These are phyloP conservation scores for Lamellibrachia columna DNA, from an alignment of 2,888 invertebrate genomes.

Conservation along the genomic window DNA sequence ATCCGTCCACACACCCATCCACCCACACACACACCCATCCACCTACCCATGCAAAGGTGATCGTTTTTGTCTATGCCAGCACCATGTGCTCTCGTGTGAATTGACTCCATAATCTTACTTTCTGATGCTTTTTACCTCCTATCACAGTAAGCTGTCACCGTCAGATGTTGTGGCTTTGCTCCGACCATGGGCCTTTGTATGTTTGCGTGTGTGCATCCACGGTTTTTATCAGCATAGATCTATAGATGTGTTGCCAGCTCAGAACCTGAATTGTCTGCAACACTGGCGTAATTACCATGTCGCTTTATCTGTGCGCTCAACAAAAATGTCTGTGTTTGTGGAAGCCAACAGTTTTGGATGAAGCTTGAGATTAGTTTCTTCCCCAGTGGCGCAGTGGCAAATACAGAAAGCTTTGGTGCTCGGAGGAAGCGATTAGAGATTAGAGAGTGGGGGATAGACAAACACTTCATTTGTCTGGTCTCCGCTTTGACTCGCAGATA, in stretches of 20 bases:
- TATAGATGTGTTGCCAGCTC: background rate
- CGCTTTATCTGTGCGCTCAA: background rate
- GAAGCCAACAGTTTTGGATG: background rate
- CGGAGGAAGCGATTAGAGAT: background rate
- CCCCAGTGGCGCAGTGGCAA: background rate
- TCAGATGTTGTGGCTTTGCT: background rate
- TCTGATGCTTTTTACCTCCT: background rate
- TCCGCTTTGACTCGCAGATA: background rate
- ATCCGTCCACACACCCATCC: too few species aligned
- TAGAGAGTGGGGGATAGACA: background rate
- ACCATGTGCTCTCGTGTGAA: background rate
- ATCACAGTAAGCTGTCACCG: background rate
- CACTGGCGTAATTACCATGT: background rate
- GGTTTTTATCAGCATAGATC: background rate
- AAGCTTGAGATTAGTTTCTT: background rate
- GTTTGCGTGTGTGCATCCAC: background rate
- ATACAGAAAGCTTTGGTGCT: background rate
- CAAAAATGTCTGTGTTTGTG: background rate
- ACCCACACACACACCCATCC: too few species aligned
- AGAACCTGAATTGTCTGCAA: background rate
- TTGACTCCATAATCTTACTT: background rate
- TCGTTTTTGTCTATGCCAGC: background rate
- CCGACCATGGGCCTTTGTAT: background rate
- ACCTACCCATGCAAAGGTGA: background rate
- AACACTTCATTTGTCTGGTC: background rate